phyloP scores from a whole-genome alignment of 2,888 invertebrate genomes.

The Callimorpha dominula region DNA sequence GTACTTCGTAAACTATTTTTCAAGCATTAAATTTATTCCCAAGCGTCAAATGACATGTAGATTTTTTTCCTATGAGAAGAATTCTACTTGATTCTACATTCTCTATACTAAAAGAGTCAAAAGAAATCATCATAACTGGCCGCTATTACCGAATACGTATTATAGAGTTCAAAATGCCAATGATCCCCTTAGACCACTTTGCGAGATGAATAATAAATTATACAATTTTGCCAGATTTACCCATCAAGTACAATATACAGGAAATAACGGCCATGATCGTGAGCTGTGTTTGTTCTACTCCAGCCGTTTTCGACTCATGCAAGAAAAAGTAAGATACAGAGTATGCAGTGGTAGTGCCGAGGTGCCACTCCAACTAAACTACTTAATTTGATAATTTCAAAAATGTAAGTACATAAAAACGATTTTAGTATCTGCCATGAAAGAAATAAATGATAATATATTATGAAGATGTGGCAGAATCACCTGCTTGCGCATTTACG shows the following conservation, averaged over 20 bases:
- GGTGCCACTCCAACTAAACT: constrained; percentile 74
- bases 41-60: constrained; percentile 32
- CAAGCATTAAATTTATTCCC: neutral
- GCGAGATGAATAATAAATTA: constrained; percentile 55
- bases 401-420: constrained; percentile 25
- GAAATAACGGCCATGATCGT: constrained; percentile 83
- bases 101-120: constrained; percentile 65
- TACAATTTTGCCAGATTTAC: constrained; percentile 85
- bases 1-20: constrained; percentile 3
- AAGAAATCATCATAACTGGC: constrained; percentile 69
- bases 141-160: constrained; percentile 78
- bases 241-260: constrained; percentile 65
- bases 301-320: constrained; percentile 80
- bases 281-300: constrained; percentile 71
- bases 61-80: constrained; percentile 43
- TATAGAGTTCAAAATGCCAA: constrained; percentile 67
- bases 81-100: constrained; percentile 50
- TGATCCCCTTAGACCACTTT: constrained; percentile 64
- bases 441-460: constrained; percentile 39
- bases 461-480: constrained; percentile 51
- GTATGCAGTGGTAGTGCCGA: constrained; percentile 67
- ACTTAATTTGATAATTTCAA: constrained; percentile 45
- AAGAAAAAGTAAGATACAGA: constrained; percentile 67
- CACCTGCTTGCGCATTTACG: constrained; percentile 37
- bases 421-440: constrained; percentile 29